Evolutionary conservation across 2,888 invertebrate species (phyloP).

Genomic region (Prosapia bicincta): DNA sequence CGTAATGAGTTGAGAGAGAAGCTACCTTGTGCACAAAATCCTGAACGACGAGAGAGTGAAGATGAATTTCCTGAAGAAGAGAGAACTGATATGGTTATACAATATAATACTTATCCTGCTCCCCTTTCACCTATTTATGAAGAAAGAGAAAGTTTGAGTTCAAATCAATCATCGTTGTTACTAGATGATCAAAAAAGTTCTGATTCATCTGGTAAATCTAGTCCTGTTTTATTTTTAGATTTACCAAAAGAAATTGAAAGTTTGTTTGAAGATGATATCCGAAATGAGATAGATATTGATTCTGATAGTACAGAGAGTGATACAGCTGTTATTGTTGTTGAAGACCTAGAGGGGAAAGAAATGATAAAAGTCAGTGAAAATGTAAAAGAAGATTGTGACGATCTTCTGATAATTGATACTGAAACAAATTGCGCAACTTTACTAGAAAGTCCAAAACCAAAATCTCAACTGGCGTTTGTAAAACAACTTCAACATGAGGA

Average conservation of each 20-base stretch:
- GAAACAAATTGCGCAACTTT: conserved; percentile 50
- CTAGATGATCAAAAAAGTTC: conserved; percentile 31
- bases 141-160: conserved; percentile 49
- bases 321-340: conserved; percentile 39
- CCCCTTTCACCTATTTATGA: conserved; percentile 60
- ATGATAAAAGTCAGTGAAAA: conserved; percentile 13
- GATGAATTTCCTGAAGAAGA: conserved; percentile 38
- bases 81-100: conserved; percentile 31
- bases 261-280: conserved; percentile 36
- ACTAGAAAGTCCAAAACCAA: conserved; percentile 42
- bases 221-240: conserved; percentile 39
- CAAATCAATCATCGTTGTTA: conserved; percentile 36
- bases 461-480: conserved; percentile 41
- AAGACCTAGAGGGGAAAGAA: conserved; percentile 45
- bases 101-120: conserved; percentile 55
- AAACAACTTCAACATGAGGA: conserved; percentile 28
- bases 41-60: conserved; percentile 43
- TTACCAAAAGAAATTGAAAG: conserved; percentile 26
- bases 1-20: conserved; percentile 67
- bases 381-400: conserved; percentile 43
- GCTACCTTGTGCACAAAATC: conserved; percentile 52
- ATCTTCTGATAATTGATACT: conserved; percentile 50
- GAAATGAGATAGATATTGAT: conserved; percentile 37
- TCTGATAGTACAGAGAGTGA: conserved; percentile 34
- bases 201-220: conserved; percentile 31